Evolutionary conservation across 2,888 invertebrate species (phyloP).

Genomic region (Podotricha telesiphe): DNA sequence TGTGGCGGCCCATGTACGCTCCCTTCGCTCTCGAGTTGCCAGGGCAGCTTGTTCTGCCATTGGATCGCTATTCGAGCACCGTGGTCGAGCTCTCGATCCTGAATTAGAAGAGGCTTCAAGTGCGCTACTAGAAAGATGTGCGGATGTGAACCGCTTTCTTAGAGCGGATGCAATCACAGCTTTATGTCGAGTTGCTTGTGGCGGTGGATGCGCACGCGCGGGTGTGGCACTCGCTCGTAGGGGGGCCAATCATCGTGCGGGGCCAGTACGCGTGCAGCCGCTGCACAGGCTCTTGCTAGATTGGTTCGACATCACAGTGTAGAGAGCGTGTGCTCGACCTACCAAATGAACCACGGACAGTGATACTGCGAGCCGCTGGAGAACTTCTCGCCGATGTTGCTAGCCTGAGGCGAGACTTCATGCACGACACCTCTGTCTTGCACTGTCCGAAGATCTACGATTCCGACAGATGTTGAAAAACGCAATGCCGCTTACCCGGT

Average conservation of each 20-base stretch:
- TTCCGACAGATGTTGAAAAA: conserved; percentile 91
- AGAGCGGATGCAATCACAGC: conserved; percentile 94
- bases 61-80: conserved; percentile 89
- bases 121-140: conserved; percentile 92
- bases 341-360: conserved; percentile 90
- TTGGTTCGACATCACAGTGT: conserved; percentile 90
- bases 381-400: conserved; percentile 94
- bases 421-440: conserved; percentile 90
- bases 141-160: conserved; percentile 97
- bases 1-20: conserved; percentile 91
- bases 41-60: conserved; percentile 93
- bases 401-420: conserved; percentile 92
- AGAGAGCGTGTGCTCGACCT: conserved; percentile 87
- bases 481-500: conserved; percentile 89
- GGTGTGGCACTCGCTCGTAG: conserved; percentile 86
- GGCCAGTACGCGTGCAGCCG: conserved; percentile 93
- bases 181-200: conserved; percentile 91
- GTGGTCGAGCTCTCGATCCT: conserved; percentile 84
- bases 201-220: conserved; percentile 87
- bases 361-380: conserved; percentile 90
- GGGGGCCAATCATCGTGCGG: conserved; percentile 92
- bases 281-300: conserved; percentile 89
- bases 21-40: conserved; percentile 96
- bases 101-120: conserved; percentile 94
- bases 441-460: conserved; percentile 88